Percentiles rank a stretch among this genome's conserved stretches.
Conservation (phyloP, 2,888 invertebrate species). For the Actias luna region DNA sequence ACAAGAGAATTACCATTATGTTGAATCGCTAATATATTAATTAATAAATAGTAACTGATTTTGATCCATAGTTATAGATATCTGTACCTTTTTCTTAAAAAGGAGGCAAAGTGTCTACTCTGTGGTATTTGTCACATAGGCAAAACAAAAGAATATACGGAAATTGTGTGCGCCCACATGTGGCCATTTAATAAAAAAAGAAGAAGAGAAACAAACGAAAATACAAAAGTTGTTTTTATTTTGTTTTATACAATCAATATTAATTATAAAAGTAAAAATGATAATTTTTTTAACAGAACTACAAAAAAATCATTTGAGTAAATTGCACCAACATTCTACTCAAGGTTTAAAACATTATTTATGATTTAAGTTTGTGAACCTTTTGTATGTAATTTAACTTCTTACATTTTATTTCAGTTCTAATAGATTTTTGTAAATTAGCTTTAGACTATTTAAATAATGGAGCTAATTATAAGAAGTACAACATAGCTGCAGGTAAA, state of each 20-base stretch:
- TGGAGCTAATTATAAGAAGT: slow-evolving; percentile 84
- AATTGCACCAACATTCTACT: slow-evolving; percentile 61
- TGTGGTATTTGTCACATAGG: no score
- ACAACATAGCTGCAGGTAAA: slow-evolving; percentile 83
- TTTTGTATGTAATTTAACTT: not conserved
- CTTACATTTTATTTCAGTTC: slow-evolving; percentile 71
- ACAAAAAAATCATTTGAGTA: slow-evolving; percentile 66
- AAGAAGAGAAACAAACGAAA: no score
- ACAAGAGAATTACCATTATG: no score
- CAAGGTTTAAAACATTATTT: slow-evolving; percentile 47
- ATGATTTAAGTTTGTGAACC: not conserved
- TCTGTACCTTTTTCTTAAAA: no score
- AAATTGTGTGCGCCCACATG: no score
- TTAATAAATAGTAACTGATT: no score
- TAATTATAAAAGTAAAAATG: slow-evolving; percentile 40
- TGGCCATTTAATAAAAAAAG: no score
- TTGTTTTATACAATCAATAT: not conserved
- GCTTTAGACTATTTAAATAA: slow-evolving; percentile 85
- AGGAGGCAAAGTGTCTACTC: no score
- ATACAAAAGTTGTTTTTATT: no score
- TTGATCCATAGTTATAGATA: no score
- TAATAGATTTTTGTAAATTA: slow-evolving; percentile 87
- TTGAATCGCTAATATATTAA: no score
- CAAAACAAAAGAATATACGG: no score
- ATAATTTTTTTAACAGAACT: slow-evolving; percentile 73